Conservation (phyloP, 2,113 vertebrate species). For the Melanotaenia duboulayi region DNA sequence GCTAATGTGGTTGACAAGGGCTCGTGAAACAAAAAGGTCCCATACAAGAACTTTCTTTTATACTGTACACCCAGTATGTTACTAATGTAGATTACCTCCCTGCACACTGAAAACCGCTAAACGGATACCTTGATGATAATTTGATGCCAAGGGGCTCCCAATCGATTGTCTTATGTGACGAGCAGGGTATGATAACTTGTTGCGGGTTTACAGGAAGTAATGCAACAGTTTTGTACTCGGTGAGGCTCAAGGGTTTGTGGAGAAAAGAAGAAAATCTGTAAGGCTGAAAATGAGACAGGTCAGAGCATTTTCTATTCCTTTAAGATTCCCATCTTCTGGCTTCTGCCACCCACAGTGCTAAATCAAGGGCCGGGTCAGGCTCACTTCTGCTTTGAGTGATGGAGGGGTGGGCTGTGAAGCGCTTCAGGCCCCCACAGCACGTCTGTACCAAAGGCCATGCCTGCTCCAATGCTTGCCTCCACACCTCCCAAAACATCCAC, state of each 20-base stretch:
- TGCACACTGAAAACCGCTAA: slow-evolving; percentile 6
- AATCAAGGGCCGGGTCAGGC: slow-evolving; percentile 52
- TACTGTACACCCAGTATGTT: not conserved
- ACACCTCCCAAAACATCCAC: slow-evolving; percentile 59
- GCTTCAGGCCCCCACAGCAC: slow-evolving; percentile 47
- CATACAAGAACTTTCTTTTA: not conserved
- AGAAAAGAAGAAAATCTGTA: slow-evolving; percentile 11
- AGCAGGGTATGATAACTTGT: slow-evolving; percentile 20
- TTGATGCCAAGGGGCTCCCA: slow-evolving; percentile 11
- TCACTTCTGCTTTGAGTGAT: slow-evolving; percentile 28
- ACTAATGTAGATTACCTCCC: not conserved
- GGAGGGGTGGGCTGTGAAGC: slow-evolving; percentile 32
- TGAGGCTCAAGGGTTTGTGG: slow-evolving; percentile 12
- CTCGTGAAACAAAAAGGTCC: not conserved
- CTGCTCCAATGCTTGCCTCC: slow-evolving; percentile 58
- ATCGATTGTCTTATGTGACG: slow-evolving; percentile 15
- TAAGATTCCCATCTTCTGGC: slow-evolving; percentile 46
- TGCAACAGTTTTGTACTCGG: slow-evolving; percentile 16
- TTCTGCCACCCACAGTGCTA: slow-evolving; percentile 61
- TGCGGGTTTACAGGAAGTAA: slow-evolving; percentile 1
- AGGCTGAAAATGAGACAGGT: slow-evolving; percentile 45
- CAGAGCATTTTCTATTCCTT: slow-evolving; percentile 39
- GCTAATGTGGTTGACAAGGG: no score
- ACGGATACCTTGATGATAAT: slow-evolving; percentile 3
- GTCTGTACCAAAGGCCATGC: slow-evolving; percentile 51